Evolutionary conservation across 1,140 invertebrate species (phyloP).

Genomic region (Triops cancriformis): DNA sequence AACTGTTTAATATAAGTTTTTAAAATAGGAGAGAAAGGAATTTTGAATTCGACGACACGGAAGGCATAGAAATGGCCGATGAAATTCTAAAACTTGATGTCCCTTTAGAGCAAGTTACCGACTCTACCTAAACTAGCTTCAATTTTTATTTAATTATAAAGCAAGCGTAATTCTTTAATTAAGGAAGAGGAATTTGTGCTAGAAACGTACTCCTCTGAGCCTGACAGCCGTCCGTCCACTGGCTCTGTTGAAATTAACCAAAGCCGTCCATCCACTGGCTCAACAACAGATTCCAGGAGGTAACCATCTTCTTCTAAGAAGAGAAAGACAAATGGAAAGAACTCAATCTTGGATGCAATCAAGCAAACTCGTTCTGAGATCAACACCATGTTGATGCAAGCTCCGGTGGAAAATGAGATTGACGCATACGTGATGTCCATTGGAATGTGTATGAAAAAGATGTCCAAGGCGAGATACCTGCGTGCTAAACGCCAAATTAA

Average conservation of each 20-base stretch:
- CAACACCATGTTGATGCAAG: too few relatives aligned
- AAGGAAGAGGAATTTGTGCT: not conserved
- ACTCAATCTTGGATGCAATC: not conserved
- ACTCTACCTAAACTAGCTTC: not conserved
- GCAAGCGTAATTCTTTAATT: not conserved
- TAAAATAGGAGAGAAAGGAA: not conserved
- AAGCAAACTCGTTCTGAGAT: not conserved
- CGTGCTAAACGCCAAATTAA: not conserved
- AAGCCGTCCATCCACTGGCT: not conserved
- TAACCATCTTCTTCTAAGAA: not conserved
- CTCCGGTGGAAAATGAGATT: too few relatives aligned
- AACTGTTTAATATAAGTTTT: not conserved
- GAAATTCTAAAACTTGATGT: not conserved
- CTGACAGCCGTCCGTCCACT: too few relatives aligned
- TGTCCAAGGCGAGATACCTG: not conserved
- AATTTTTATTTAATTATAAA: not conserved
- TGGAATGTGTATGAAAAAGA: not conserved
- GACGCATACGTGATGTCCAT: not conserved
- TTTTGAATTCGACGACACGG: not conserved
- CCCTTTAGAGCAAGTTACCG: not conserved
- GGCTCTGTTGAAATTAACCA: not conserved
- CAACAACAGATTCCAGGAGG: not conserved
- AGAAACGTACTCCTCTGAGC: not conserved
- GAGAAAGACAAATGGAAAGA: not conserved
- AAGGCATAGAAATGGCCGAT: not conserved